Evolutionary conservation across 1,140 invertebrate species (phyloP).

Genomic region (Phortica variegata): DNA sequence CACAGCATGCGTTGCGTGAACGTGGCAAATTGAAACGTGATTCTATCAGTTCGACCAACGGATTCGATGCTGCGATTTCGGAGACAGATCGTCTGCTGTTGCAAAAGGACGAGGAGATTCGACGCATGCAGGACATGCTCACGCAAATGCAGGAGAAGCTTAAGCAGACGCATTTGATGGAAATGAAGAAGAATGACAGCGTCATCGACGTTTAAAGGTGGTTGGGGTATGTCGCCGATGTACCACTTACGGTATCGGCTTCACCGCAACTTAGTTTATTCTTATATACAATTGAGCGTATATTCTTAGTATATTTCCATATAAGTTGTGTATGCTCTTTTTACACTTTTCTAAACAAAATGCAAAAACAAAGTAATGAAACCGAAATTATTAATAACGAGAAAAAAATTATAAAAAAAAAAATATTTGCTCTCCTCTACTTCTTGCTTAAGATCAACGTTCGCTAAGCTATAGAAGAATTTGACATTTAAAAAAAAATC

Average conservation of each 20-base stretch:
- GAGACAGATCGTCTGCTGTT: slow-evolving; percentile 83
- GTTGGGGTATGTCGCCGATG: neutral
- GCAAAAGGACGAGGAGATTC: slow-evolving; percentile 93
- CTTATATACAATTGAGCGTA: slow-evolving; percentile 16
- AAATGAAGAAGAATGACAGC: slow-evolving; percentile 73
- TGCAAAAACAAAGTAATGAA: neutral
- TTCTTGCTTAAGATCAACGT: too few relatives aligned
- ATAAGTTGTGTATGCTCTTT: slow-evolving; percentile 16
- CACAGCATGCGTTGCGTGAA: slow-evolving; percentile 77
- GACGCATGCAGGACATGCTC: slow-evolving; percentile 94
- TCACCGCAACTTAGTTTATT: slow-evolving; percentile 20
- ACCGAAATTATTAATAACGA: neutral
- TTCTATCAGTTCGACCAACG: slow-evolving; percentile 71
- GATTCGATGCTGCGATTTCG: slow-evolving; percentile 72
- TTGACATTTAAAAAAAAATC: slow-evolving; percentile 13
- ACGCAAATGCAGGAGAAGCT: slow-evolving; percentile 96
- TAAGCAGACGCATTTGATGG: slow-evolving; percentile 69
- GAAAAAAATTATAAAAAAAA: too few relatives aligned
- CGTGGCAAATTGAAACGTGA: slow-evolving; percentile 85
- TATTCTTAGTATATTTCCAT: slow-evolving; percentile 10
- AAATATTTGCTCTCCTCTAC: too few relatives aligned
- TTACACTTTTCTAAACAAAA: slow-evolving; percentile 5
- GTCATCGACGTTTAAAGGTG: slow-evolving; percentile 72
- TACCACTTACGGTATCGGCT: neutral
- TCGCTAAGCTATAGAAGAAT: too few relatives aligned